Conservation (phyloP, 2,113 vertebrate genomes). For the Triplophysa rosa region DNA sequence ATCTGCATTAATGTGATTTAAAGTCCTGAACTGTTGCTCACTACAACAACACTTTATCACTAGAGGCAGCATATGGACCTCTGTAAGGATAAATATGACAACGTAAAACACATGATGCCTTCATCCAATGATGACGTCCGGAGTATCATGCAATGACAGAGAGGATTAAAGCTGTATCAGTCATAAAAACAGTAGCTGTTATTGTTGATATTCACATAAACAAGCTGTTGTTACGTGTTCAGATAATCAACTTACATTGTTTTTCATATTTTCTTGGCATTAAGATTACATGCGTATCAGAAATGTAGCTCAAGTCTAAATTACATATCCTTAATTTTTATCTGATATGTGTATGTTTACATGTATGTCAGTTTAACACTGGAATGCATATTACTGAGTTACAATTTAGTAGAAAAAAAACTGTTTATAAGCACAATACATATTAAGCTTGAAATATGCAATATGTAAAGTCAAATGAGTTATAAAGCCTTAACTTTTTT, state of each 20-base stretch:
- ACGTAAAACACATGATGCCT: slow-evolving; percentile 33
- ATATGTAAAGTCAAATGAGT: too few relatives aligned
- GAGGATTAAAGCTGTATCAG: slow-evolving; percentile 48
- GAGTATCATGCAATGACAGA: slow-evolving; percentile 3
- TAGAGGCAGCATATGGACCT: slow-evolving; percentile 24
- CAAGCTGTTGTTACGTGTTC: slow-evolving; percentile 34
- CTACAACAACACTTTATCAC: slow-evolving; percentile 13
- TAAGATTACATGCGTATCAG: slow-evolving; percentile 45
- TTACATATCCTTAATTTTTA: not conserved
- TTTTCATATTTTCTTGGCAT: slow-evolving; percentile 25
- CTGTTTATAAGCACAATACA: too few relatives aligned
- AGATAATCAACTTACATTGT: slow-evolving; percentile 42
- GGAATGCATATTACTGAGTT: too few relatives aligned
- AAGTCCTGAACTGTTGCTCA: slow-evolving; percentile 16
- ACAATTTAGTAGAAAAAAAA: too few relatives aligned
- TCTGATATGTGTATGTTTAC: slow-evolving; percentile 20
- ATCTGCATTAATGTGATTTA: slow-evolving; percentile 50
- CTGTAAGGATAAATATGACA: slow-evolving; percentile 26
- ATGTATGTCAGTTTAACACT: not conserved
- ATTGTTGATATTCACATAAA: slow-evolving; percentile 48
- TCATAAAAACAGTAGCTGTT: slow-evolving; percentile 23
- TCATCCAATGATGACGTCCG: not conserved
- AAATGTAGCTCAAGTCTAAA: slow-evolving; percentile 10
- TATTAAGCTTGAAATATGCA: too few relatives aligned
- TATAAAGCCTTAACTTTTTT: not conserved